Base-by-base conservation (phyloP, 2,888 invertebrate genomes). In the Andrena fulva region DNA sequence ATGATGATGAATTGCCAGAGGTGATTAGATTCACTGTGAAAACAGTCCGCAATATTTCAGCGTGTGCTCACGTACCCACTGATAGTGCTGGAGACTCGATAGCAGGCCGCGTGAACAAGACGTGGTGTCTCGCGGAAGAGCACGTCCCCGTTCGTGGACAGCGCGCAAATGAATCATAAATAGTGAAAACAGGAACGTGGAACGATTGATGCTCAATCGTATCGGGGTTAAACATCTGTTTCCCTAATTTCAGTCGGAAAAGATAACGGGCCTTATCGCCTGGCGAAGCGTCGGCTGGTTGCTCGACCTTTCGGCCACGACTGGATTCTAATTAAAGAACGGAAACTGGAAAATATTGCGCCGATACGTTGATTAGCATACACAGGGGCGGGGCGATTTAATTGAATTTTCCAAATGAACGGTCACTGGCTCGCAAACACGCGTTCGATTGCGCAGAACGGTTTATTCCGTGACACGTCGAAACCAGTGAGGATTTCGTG, bases 221-320 rank as follows among this genome's bases (percentile, higher is more conserved):
- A 74, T 78, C 81, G 35, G 68, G 16, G 1, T 0, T 31, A 54
- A 74, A 79, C 73, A 79, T 79, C 64, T 74, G 81, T 62, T 74
- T 60, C 48, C 59, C 54, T 66, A 78, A 80, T 80, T 80, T 63
- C 68, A 20, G 27, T 31, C 33, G 29, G 3, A 20, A 4, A 24
- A 29, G 77, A 80, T 77, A 72, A 77, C 71, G 20, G 2, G 52
- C 20, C 10, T 72, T 67, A 68, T 67, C 62, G 24, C 29, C 59
- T 3, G 56, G 48, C 54, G 29, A 64, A 24, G 3, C 10, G 29
- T 35, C 42, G 8, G 7, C 12, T 7, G 42, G 42, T 31, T 29
- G n/a, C 27, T 29, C 27, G 59, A 59, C 67, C 29, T 67, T 31
- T 20, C 10, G 52, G 48, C 50, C 16, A 4, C 4, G 16, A 20